Conservation (phyloP, 1,140 invertebrate species). For the Geopemphigus sp. region DNA sequence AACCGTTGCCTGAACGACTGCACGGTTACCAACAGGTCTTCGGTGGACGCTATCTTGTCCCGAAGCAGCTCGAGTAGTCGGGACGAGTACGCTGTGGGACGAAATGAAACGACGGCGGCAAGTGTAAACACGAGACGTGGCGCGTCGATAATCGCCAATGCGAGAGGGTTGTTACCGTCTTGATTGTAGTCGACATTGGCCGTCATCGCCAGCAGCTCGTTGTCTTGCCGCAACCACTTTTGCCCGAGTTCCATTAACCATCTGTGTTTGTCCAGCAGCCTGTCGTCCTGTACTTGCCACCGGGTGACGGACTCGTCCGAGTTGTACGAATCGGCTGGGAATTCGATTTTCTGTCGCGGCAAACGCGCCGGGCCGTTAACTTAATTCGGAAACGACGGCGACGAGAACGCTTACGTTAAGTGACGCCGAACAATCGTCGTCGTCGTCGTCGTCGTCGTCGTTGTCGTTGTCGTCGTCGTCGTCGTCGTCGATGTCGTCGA, state of each 20-base stretch:
- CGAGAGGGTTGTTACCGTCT: slow-evolving; percentile 73
- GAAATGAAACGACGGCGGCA: too few species aligned
- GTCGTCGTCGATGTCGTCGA: too few species aligned
- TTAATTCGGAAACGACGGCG: too few species aligned
- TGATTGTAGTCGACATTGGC: slow-evolving; percentile 95
- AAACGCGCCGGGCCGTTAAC: too few species aligned
- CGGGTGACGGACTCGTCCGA: slow-evolving; percentile 95
- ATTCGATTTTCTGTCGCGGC: slow-evolving; percentile 73
- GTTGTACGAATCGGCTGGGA: slow-evolving; percentile 88
- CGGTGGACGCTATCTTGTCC: slow-evolving; percentile 59
- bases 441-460: too few species aligned
- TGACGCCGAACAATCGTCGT: slow-evolving; percentile 77
- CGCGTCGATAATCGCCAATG: too few species aligned
- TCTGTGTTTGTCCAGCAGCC: slow-evolving; percentile 90
- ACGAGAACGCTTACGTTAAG: too few species aligned
- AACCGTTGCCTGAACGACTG: slow-evolving; percentile 53
- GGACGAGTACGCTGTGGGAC: slow-evolving; percentile 63
- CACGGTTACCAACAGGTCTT: slow-evolving; percentile 54
- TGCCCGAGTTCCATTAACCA: slow-evolving; percentile 72
- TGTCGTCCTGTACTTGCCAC: slow-evolving; percentile 88
- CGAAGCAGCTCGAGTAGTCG: slow-evolving; percentile 61
- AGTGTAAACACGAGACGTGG: too few species aligned
- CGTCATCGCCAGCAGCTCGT: slow-evolving; percentile 73
- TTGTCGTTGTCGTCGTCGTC: too few species aligned
- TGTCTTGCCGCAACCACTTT: slow-evolving; percentile 68